Base-by-base conservation (phyloP, 2,797 vertebrate species). In the Peromyscus aztecus region DNA sequence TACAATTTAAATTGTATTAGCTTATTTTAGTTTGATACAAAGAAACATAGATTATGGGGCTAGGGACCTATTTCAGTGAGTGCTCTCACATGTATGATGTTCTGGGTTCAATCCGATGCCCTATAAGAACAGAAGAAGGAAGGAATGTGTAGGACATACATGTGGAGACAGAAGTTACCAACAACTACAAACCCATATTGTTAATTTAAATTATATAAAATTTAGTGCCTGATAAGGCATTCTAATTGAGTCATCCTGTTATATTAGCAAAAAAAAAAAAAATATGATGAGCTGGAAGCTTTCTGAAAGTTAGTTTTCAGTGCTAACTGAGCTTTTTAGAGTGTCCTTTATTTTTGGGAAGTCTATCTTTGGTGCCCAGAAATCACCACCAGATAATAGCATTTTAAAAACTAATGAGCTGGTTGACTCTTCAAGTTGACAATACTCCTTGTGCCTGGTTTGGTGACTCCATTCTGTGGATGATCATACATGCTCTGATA, bases 231-330 rank as follows among this genome's bases (percentile, higher is more conserved):
- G 93, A 49, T 43, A 89, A 21, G 21, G 16, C 40, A 11, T 75
- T 92, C 8, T 76, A 83, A 9, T 19, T 80, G 27, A 80, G 34
- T 78, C 14, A 61, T 24, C 17, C 27, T 59, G 6, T 46, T 61
- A 46, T 65, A 78, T 24, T 88, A 81, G 40, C 46, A 88, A 61
- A 75, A 43, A 85, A 80, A 17, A 88, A 61, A 75, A 43, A 85
- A 80, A 17, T 67, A 55, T 9, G 40, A 17, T 73, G 63, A 96
- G 71, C 24, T 86, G 37, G n/a, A 90, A 89, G n/a, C n/a, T 96
- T 78, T 92, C 65, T 92, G 34, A 89, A 96, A 97, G 82, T 77
- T 46, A 34, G 46, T 63, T 52, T 94, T 89, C 2, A 46, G 65
- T 27, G 91, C 82, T 67, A 83, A 2, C 55, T n/a, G 52, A n/a